Evolutionary conservation across 1,140 invertebrate genomes (phyloP), one percentile per base, ranked within the genome.

Genomic region (Drosophila nigrodunni): DNA sequence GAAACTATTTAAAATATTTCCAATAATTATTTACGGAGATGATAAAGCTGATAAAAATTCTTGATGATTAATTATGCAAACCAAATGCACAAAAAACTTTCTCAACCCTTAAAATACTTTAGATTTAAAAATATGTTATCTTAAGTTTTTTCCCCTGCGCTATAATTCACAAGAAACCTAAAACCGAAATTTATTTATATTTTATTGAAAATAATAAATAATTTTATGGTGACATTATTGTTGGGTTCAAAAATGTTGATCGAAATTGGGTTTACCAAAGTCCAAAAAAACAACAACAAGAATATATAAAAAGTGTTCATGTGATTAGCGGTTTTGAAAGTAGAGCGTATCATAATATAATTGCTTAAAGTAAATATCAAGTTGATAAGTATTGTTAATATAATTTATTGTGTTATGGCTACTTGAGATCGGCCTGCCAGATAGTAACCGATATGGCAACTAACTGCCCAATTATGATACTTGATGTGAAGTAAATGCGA

Each of bases 301-400:
- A 21, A 21, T 21, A 21, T 21, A 21, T 21, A 21, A 35, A 49
- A 30, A 30, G 25, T 43, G 49, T 62, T 54, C 61, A 44, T 65
- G 37, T 65, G 62, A 65, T 65, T 55, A 65, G 50, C 49, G 8
- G 25, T 30, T 30, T 11, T 7, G 30, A 54, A 44, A 44, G 37
- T 44, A 10, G 47, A 52, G 57, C 57, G 57, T 59, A 46, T 46
- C 57, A 59, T 46, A 64, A 41, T 65, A 41, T 65, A 65, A 65
- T 55, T 65, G 50, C 41, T 52, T 43, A 65, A 65, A 55, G 62
- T 65, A 65, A 65, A 65, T 65, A 65, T 65, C 15, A 65, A 44
- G 49, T 52, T 65, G 50, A 55, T 65, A 65, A 65, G 62, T 65
- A 55, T 52, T 65, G 49, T 54, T 65, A 55, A 65, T 65, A 65